phyloP scores from a whole-genome alignment of 2,113 vertebrate species.

The Brachionichthys hirsutus region DNA sequence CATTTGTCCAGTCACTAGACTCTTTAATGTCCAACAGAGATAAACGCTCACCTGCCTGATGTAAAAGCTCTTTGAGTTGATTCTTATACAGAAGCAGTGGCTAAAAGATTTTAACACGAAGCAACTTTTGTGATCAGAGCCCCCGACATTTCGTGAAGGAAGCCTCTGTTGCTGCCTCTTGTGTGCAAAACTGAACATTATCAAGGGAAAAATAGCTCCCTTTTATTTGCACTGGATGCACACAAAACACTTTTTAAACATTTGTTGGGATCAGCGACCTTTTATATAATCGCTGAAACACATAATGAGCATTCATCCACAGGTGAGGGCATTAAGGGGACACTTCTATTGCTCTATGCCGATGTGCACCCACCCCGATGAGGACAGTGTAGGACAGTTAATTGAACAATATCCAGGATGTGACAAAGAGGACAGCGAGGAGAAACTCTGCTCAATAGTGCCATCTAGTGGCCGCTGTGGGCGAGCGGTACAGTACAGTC shows the following conservation, averaged over 20 bases:
- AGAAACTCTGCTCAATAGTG: slow-evolving; percentile 75
- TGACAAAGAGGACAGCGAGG: slow-evolving; percentile 30
- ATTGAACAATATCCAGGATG: slow-evolving; percentile 68
- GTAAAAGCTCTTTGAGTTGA: not conserved
- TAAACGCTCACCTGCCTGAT: slow-evolving; percentile 8
- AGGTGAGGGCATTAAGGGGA: slow-evolving; percentile 50
- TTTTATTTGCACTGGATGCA: slow-evolving; percentile 61
- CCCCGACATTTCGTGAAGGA: slow-evolving; percentile 68
- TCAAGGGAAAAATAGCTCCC: slow-evolving; percentile 41
- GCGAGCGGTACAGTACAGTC: slow-evolving; percentile 15
- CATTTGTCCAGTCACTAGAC: slow-evolving; percentile 12
- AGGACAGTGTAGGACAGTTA: slow-evolving; percentile 57
- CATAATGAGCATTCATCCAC: slow-evolving; percentile 48
- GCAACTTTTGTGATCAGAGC: slow-evolving; percentile 47
- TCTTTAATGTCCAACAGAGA: not conserved
- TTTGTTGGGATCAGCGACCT: slow-evolving; percentile 60
- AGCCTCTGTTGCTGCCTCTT: slow-evolving; percentile 49
- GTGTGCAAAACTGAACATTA: slow-evolving; percentile 52
- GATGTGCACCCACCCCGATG: slow-evolving; percentile 43
- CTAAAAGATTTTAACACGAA: slow-evolving; percentile 20
- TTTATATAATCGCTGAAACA: slow-evolving; percentile 43
- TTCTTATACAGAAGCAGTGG: slow-evolving; percentile 9
- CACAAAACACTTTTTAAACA: slow-evolving; percentile 50
- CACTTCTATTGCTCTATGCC: slow-evolving; percentile 54
- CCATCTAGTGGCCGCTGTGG: slow-evolving; percentile 69